phyloP scores from a whole-genome alignment of 2,888 invertebrate species.

The Phytoseiulus persimilis region DNA sequence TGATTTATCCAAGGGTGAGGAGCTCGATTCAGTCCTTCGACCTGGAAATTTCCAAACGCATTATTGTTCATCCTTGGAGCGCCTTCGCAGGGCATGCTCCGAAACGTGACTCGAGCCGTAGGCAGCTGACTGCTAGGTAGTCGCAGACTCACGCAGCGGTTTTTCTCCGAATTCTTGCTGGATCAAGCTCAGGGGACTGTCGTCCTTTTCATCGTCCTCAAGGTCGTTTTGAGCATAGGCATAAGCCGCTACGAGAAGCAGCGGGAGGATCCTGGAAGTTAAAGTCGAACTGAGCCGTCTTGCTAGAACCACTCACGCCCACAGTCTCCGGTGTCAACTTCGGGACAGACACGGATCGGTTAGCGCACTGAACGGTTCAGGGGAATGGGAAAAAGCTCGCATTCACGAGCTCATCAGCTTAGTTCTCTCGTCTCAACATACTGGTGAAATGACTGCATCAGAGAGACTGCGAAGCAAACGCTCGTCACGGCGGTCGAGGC shows the following conservation, averaged over 20 bases:
- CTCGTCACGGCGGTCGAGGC: background rate
- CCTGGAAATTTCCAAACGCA: background rate
- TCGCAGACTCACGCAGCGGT: background rate
- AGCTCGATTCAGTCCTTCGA: background rate
- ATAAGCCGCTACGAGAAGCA: slow-evolving; percentile 22
- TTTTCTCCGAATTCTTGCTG: slow-evolving; percentile 34
- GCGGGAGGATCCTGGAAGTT: slow-evolving; percentile 13
- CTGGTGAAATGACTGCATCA: background rate
- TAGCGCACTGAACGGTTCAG: too few relatives aligned
- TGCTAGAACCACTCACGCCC: too few relatives aligned
- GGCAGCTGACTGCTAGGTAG: too few relatives aligned
- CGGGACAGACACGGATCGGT: too few relatives aligned
- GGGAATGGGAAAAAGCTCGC: too few relatives aligned
- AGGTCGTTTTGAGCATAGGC: slow-evolving; percentile 31
- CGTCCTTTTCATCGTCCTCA: slow-evolving; percentile 18
- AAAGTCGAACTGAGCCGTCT: background rate
- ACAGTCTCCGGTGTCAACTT: too few relatives aligned
- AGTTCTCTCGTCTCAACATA: too few relatives aligned
- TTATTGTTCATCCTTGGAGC: too few relatives aligned
- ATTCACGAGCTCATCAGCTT: too few relatives aligned
- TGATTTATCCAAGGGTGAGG: background rate
- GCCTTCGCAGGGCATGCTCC: too few relatives aligned
- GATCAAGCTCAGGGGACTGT: slow-evolving; percentile 37
- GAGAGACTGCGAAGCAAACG: background rate
- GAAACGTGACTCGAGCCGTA: too few relatives aligned